phyloP scores from a whole-genome alignment of 1,140 invertebrate species.

The Aphidius ervi region DNA sequence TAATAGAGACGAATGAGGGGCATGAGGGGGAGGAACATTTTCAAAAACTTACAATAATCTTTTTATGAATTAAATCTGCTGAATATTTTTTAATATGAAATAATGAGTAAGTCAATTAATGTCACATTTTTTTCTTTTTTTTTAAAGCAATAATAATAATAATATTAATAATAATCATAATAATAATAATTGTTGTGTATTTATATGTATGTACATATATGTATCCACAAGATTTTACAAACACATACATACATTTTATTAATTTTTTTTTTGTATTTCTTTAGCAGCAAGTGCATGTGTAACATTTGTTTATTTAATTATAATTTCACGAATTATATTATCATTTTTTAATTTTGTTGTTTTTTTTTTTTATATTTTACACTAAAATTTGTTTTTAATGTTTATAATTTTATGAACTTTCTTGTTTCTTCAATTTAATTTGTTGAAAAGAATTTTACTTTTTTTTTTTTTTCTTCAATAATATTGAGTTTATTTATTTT shows the following conservation, averaged over 20 bases:
- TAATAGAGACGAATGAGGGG: conserved; percentile 18
- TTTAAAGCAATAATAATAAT: conserved; percentile 34
- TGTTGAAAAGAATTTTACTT: too few species aligned
- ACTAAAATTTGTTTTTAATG: too few species aligned
- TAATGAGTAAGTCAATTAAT: conserved; percentile 44
- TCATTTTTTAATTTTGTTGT: too few species aligned
- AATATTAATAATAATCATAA: conserved; percentile 44
- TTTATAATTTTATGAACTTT: too few species aligned
- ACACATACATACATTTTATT: conserved; percentile 26
- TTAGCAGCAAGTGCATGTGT: background rate
- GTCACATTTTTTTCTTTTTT: conserved; percentile 40
- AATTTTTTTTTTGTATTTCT: conserved; percentile 24
- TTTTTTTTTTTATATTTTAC: too few species aligned
- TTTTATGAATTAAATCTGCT: conserved; percentile 22
- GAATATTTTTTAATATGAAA: conserved; percentile 42
- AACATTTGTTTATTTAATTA: too few species aligned
- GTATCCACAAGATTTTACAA: conserved; percentile 32
- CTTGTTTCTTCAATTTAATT: too few species aligned
- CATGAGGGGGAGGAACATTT: background rate
- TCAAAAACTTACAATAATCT: conserved; percentile 30
- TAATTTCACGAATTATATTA: too few species aligned
- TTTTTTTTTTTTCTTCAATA: too few species aligned
- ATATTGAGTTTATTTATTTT: too few species aligned
- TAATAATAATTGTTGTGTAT: conserved; percentile 32
- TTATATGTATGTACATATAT: conserved; percentile 22